Conservation (phyloP, 1,140 invertebrate species). For the Hylyphantes graminicola region DNA sequence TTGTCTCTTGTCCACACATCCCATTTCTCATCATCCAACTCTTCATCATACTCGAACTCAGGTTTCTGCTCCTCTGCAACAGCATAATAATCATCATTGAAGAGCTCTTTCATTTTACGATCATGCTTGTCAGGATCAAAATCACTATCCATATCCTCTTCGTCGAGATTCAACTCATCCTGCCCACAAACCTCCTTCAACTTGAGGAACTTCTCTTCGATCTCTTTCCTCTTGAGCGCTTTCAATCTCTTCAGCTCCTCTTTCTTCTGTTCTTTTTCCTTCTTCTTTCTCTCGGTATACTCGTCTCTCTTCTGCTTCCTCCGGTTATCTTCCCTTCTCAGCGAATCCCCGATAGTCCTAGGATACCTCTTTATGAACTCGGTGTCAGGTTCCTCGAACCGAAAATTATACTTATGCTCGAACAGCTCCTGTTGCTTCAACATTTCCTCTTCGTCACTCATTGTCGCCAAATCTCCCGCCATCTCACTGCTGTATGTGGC, state of each 20-base stretch:
- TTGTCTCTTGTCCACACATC: conserved; percentile 74
- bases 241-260: conserved; percentile 89
- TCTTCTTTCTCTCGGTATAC: conserved; percentile 76
- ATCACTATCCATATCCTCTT: conserved; percentile 75
- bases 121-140: conserved; percentile 94
- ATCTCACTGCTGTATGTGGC: conserved; percentile 22
- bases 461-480: not conserved
- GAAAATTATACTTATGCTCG: conserved; percentile 95
- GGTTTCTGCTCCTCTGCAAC: conserved; percentile 81
- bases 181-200: conserved; percentile 92
- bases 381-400: conserved; percentile 95
- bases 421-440: conserved; percentile 81
- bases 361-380: conserved; percentile 94
- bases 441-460: conserved; percentile 74
- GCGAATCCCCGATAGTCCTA: conserved; percentile 83
- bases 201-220: conserved; percentile 87
- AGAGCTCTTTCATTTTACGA: conserved; percentile 84
- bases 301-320: conserved; percentile 80
- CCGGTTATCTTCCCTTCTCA: conserved; percentile 83
- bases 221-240: conserved; percentile 89
- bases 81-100: conserved; percentile 88
- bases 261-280: conserved; percentile 82
- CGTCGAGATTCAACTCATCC: conserved; percentile 71
- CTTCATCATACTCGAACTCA: conserved; percentile 82
- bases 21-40: conserved; percentile 77